These are phyloP conservation scores for Tylochromis polylepis DNA, from an alignment of 2,113 vertebrate genomes.

Conservation along the genomic window DNA sequence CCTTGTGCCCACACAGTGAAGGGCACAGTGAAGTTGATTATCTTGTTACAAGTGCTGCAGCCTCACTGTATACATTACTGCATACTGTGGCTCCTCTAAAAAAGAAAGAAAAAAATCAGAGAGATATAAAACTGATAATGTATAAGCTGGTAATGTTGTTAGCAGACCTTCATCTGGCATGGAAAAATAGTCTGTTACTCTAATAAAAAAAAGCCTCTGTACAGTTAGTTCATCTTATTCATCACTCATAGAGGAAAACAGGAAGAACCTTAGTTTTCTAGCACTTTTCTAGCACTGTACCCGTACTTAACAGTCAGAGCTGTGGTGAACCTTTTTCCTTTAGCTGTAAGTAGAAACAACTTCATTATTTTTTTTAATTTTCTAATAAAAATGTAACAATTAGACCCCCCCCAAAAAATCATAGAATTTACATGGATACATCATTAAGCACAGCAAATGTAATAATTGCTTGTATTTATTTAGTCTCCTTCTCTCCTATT, in stretches of 20 bases:
- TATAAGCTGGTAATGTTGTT: not conserved
- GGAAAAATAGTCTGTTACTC: not conserved
- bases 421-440: not conserved
- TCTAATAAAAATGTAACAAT: not conserved
- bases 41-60: not conserved
- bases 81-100: not conserved
- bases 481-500: not conserved
- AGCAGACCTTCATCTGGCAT: not conserved
- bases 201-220: not conserved
- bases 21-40: not conserved
- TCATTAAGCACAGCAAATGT: not conserved
- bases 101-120: not conserved
- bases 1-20: not conserved
- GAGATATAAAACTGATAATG: not conserved
- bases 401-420: not conserved
- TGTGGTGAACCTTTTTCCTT: not conserved
- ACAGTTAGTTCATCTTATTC: not conserved
- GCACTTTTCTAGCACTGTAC: not conserved
- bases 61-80: not conserved
- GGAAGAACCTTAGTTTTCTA: not conserved
- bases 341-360: not conserved
- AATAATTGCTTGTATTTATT: not conserved
- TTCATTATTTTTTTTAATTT: not conserved
- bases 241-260: not conserved
- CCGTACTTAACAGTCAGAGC: not conserved